phyloP scores from a whole-genome alignment of 2,888 invertebrate species.

The Heliconius cydno region DNA sequence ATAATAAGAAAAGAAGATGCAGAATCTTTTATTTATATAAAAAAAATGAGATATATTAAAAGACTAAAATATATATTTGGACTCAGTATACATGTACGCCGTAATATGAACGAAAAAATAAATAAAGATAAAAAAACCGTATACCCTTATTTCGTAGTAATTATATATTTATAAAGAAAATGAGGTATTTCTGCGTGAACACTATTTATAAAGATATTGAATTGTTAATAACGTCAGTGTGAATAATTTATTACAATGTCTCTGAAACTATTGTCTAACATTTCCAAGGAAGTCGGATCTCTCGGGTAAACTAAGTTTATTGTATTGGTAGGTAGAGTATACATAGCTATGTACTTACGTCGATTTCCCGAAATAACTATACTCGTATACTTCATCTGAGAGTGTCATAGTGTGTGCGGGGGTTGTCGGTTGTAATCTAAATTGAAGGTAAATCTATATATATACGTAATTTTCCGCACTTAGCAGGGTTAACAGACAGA shows the following conservation, averaged over 20 bases:
- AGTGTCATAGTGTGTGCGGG: not conserved
- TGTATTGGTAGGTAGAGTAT: slow-evolving; percentile 8
- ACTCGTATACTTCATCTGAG: not conserved
- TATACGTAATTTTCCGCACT: too few relatives aligned
- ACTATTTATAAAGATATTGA: slow-evolving; percentile 8
- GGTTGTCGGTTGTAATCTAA: not conserved
- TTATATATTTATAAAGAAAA: not conserved
- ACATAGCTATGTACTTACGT: not conserved
- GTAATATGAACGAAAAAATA: too few relatives aligned
- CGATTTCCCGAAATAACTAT: not conserved
- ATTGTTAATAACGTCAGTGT: slow-evolving; percentile 17
- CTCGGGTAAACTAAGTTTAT: slow-evolving; percentile 20
- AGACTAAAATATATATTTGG: too few relatives aligned
- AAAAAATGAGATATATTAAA: too few relatives aligned
- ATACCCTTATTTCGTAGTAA: too few relatives aligned
- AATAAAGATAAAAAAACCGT: not conserved
- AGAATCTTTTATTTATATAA: too few relatives aligned
- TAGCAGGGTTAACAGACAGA: not conserved
- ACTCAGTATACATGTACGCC: too few relatives aligned
- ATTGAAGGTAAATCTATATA: not conserved
- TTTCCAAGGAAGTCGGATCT: slow-evolving; percentile 20
- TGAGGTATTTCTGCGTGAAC: not conserved
- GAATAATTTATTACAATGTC: slow-evolving; percentile 19
- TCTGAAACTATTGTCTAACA: slow-evolving; percentile 16
- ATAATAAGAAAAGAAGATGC: too few relatives aligned